Evolutionary conservation across 2,113 vertebrate species (phyloP).

Genomic region (Pseudopodoces humilis): DNA sequence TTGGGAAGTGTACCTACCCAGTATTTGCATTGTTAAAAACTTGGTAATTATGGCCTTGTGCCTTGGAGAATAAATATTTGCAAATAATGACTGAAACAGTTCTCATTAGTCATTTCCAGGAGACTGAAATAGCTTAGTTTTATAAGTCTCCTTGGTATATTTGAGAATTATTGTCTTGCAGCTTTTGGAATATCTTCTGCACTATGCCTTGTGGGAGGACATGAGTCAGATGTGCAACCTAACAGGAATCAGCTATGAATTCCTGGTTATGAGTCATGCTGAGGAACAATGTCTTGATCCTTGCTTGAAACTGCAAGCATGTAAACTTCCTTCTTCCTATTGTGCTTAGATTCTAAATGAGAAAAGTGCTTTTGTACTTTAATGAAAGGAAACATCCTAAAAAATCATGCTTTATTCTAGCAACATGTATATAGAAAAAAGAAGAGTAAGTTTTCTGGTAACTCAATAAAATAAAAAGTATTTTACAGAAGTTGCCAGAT

Average conservation of each 20-base stretch:
- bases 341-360: slow-evolving; percentile 13
- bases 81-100: background rate
- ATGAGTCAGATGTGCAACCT: slow-evolving; percentile 56
- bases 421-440: background rate
- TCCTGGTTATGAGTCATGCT: slow-evolving; percentile 58
- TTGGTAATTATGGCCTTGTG: background rate
- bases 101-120: slow-evolving; percentile 19
- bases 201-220: slow-evolving; percentile 10
- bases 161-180: slow-evolving; percentile 2
- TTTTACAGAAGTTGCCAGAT: background rate
- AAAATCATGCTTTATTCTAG: background rate
- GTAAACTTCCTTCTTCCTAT: slow-evolving; percentile 69
- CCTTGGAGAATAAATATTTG: background rate
- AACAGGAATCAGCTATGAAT: slow-evolving; percentile 62
- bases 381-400: background rate
- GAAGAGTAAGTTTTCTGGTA: background rate
- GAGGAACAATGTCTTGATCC: slow-evolving; percentile 47
- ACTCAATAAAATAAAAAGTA: background rate
- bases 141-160: background rate
- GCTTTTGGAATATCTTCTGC: slow-evolving; percentile 2
- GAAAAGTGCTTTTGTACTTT: slow-evolving; percentile 25
- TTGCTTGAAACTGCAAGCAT: background rate
- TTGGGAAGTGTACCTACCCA: background rate
- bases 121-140: background rate
- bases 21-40: slow-evolving; percentile 14